Percentiles rank a stretch among this genome's conserved stretches.
Conservation (phyloP, 2,888 invertebrate genomes). For the Galeopsomyia nigrocyanea region DNA sequence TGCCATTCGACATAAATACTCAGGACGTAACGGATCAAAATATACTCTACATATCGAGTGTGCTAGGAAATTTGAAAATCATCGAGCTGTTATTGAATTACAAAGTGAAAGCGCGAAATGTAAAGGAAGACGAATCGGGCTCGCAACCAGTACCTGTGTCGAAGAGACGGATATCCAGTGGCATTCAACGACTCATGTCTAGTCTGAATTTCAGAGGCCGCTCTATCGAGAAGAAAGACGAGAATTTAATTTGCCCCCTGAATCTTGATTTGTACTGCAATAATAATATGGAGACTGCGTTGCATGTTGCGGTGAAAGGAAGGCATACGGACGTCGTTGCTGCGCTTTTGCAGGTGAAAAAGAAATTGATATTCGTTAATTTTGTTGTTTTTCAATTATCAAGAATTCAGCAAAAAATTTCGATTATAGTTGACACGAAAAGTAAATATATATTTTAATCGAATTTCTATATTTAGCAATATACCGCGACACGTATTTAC, state of each 20-base stretch:
- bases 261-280: constrained; percentile 82
- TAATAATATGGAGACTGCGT: constrained; percentile 84
- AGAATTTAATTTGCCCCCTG: constrained; percentile 76
- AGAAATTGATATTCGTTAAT: too few relatives aligned
- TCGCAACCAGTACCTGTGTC: constrained; percentile 59
- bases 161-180: constrained; percentile 84
- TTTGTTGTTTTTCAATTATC: not conserved
- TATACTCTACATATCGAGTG: constrained; percentile 90
- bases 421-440: not conserved
- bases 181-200: constrained; percentile 90
- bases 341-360: constrained; percentile 74
- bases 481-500: not conserved
- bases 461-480: not conserved
- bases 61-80: constrained; percentile 84
- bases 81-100: constrained; percentile 83
- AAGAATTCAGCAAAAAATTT: constrained; percentile 3
- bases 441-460: not conserved
- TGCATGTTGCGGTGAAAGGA: constrained; percentile 85
- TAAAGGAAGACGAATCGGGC: constrained; percentile 58
- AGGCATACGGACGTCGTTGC: constrained; percentile 81
- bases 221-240: constrained; percentile 69
- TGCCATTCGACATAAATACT: constrained; percentile 94
- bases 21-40: constrained; percentile 92
- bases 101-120: constrained; percentile 74
- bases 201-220: constrained; percentile 78